Base-by-base conservation (phyloP, 2,797 vertebrate species). In the Epinephelus malabaricus region DNA sequence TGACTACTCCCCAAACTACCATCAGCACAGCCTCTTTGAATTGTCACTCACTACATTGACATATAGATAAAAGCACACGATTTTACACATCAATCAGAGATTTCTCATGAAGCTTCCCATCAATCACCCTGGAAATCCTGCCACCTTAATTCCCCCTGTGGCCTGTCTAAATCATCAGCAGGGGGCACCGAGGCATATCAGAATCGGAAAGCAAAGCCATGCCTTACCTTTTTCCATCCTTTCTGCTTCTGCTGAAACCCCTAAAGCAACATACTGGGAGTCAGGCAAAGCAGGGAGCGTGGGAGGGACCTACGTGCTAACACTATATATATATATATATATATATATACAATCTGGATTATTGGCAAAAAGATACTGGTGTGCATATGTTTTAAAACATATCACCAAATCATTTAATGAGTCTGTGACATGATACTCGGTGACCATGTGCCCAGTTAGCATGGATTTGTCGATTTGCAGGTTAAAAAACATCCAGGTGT, bases 161-260 rank as follows among this genome's bases (percentile, higher is more conserved):
- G 45, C 7, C 49, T 40, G 43, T 70, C 46, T 78, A 77, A 65
- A 65, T 71, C 45, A 72, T 43, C 75, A 88, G 66, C 50, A 76
- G 55, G 63, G 54, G 58, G 59, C n/a, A 49, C 19, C 62, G 66
- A 61, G 12, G 67, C 18, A 74, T 84, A 84, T 83, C 70, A 79
- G 19, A 81, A 65, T 85, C 78, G 86, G 43, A 70, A 83, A 88
- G 87, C 92, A 77, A 89, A 86, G 83, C 84, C 14, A 2, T 49
- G 69, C 85, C 89, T 94, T 95, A 95, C 94, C 94, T 94, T 95
- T 45, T 69, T 93, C 92, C 85, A 87, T 90, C 80, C 40, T 83
- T 38, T 87, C 2, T 34, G 14, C 75, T 86, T 88, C 67, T 2
- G 56, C 5, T 76, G 76, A 88, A 81, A 79, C 6, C 86, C 92